Evolutionary conservation across 2,113 vertebrate species (phyloP), one percentile per base, ranked within the genome.

Genomic region (Micronycteris hirsuta): DNA sequence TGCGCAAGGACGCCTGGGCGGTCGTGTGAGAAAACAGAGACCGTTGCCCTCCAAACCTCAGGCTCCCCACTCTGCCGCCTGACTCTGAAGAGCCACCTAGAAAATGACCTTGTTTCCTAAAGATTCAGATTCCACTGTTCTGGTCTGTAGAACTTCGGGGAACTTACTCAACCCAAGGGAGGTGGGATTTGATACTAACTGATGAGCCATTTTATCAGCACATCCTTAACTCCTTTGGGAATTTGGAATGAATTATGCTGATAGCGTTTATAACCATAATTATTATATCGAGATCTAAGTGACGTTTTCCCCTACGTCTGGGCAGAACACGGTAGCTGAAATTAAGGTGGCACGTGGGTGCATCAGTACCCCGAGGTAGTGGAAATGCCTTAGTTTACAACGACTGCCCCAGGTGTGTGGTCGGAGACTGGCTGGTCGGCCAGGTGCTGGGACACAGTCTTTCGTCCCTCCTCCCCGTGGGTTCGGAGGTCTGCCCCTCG

Each of bases 61-160:
- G 76, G 38, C 6, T 4, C 49, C 17, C 24, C 4, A 7, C 56
- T 77, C 36, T 17, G 13, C n/a, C 41, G 31, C 7, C 67, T 54
- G 13, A 31, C 26, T 93, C 65, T 63, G 70, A 91, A 86, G 78
- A 89, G 54, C 28, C 26, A 1, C 41, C 14, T 73, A 41, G 76
- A 52, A 86, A 84, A 61, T 92, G 28, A 22, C 11, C 52, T 89
- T 2, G 14, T 84, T 67, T 95, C 36, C 47, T 43, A 33, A 47
- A 78, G 41, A 22, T n/a, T 67, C 54, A 1, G 4, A 56, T 78
- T 82, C 49, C 14, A 93, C 84, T 71, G 41, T 93, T 70, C 76
- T 9, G 80, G 13, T 88, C 52, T 73, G 17, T 65, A 45, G 95
- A 92, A 47, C 87, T 96, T 82, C 95, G 83, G 94, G 85, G 54